Evolutionary conservation across 2,113 vertebrate genomes (phyloP).

Genomic region (Procapra przewalskii): DNA sequence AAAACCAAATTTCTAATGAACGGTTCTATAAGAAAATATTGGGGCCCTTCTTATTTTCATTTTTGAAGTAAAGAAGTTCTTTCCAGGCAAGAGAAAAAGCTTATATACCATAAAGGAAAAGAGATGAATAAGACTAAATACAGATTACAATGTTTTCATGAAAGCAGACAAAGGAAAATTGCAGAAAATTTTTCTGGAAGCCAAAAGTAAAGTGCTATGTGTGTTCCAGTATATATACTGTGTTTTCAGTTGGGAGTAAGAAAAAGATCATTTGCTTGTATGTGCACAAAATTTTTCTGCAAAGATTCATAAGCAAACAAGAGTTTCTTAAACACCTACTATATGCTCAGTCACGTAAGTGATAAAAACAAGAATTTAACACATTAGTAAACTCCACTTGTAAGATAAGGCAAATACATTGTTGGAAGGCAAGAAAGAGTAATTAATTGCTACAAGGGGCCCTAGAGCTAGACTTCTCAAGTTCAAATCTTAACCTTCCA

Average conservation of each 20-base stretch:
- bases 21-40: neutral
- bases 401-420: neutral
- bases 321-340: neutral
- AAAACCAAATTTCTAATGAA: neutral
- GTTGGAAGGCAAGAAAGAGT: neutral
- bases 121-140: constrained; percentile 16
- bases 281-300: neutral
- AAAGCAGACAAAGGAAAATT: neutral
- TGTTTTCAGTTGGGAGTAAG: neutral
- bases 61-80: neutral
- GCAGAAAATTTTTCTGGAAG: neutral
- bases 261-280: neutral
- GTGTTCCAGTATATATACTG: neutral
- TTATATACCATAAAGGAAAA: neutral
- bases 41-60: neutral
- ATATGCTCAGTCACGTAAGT: neutral
- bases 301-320: neutral
- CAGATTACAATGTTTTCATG: constrained; percentile 4
- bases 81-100: neutral
- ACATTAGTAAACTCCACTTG: neutral
- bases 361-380: neutral
- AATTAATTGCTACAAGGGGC: neutral
- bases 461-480: neutral
- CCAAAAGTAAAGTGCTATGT: neutral
- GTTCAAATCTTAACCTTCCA: neutral